Percentiles rank a stretch among this genome's conserved stretches.
Evolutionary conservation across 2,113 vertebrate species (phyloP).

Genomic region (Pollimyrus isidori): DNA sequence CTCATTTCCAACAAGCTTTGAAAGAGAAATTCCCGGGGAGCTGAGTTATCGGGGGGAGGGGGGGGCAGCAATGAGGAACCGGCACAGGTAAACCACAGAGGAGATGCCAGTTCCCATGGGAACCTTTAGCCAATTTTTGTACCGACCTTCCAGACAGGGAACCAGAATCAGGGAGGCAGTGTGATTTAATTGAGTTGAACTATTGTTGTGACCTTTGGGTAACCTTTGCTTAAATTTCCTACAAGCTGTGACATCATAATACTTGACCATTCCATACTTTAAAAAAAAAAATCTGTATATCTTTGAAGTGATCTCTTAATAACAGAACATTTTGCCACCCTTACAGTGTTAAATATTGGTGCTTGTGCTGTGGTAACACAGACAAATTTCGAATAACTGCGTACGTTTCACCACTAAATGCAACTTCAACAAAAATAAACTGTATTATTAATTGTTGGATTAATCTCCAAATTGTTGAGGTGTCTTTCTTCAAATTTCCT

Average conservation of each 20-base stretch:
- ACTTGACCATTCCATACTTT: background rate
- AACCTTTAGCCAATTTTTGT: background rate
- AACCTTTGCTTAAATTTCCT: background rate
- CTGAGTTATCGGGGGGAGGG: background rate
- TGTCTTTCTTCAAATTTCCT: background rate
- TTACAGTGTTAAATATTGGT: background rate
- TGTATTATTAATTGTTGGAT: background rate
- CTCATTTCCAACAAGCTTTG: background rate
- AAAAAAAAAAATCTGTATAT: background rate
- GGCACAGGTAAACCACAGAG: background rate
- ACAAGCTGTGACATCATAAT: background rate
- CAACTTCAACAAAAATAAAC: background rate
- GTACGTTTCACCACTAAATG: background rate
- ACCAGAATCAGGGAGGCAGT: background rate
- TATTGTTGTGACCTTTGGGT: slow-evolving; percentile 9
- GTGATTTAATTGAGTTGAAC: slow-evolving; percentile 14
- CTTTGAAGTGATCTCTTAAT: background rate
- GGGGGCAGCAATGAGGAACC: background rate
- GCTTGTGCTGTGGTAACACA: background rate
- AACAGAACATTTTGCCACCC: background rate
- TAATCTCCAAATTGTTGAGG: background rate
- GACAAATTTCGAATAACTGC: background rate
- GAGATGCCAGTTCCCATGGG: background rate
- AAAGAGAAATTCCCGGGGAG: background rate
- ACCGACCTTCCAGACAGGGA: background rate